Percentiles rank a stretch among this genome's conserved stretches.
Evolutionary conservation across 2,113 vertebrate genomes (phyloP).

Genomic region (Bombycilla garrulus): DNA sequence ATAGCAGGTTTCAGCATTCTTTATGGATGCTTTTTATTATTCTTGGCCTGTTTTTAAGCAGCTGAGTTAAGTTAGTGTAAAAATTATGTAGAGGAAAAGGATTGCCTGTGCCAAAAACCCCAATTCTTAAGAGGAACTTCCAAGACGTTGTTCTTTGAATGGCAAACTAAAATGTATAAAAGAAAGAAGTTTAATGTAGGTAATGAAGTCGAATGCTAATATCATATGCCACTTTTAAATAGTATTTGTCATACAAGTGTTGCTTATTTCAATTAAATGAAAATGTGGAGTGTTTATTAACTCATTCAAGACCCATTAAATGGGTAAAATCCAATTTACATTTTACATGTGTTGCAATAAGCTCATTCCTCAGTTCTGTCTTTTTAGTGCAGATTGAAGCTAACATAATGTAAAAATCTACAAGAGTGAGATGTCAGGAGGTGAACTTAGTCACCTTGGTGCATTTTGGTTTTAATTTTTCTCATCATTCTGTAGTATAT

Average conservation of each 20-base stretch:
- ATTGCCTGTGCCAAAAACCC: neutral
- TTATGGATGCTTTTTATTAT: neutral
- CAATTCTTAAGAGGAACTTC: neutral
- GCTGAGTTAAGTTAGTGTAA: neutral
- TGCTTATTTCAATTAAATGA: neutral
- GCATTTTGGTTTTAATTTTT: neutral
- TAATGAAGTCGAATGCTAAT: neutral
- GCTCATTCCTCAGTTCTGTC: neutral
- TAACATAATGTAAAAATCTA: neutral
- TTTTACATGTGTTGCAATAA: neutral
- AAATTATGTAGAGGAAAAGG: neutral
- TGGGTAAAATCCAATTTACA: neutral
- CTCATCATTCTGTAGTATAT: neutral
- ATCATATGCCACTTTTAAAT: neutral
- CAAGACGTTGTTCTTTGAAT: neutral
- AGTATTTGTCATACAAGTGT: neutral
- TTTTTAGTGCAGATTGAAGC: neutral
- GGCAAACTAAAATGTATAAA: neutral
- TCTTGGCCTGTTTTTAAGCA: neutral
- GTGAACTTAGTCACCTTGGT: neutral
- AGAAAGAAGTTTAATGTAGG: neutral
- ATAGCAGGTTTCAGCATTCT: neutral
- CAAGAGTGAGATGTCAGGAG: neutral
- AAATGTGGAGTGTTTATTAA: neutral
- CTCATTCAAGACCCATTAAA: neutral